Conservation (phyloP, 2,888 invertebrate species). For the Drosophila affinis region DNA sequence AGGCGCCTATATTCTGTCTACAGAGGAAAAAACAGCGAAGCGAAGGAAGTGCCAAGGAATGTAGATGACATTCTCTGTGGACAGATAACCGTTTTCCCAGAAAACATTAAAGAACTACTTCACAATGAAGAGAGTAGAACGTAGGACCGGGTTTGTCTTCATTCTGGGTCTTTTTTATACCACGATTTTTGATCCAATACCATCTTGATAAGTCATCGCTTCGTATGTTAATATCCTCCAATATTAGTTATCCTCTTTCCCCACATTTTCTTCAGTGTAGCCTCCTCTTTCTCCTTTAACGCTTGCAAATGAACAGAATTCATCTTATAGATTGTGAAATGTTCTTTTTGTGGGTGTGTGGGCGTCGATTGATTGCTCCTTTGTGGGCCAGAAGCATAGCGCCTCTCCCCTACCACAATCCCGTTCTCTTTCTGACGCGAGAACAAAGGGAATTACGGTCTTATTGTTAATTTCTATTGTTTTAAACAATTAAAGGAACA, state of each 20-base stretch:
- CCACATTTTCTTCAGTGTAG: background rate
- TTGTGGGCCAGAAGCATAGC: background rate
- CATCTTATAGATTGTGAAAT: background rate
- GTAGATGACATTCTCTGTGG: background rate
- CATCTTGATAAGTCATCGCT: no score
- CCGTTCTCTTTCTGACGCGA: background rate
- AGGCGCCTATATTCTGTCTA: background rate
- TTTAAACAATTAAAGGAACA: background rate
- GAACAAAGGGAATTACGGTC: constrained; percentile 1
- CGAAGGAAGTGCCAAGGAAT: constrained; percentile 5
- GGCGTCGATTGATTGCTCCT: background rate
- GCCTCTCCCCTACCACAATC: background rate
- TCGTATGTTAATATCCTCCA: no score
- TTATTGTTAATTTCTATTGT: background rate
- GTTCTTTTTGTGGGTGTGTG: background rate
- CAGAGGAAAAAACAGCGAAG: background rate
- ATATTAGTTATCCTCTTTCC: background rate
- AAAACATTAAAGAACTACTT: background rate
- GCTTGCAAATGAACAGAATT: background rate
- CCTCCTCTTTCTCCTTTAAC: background rate
- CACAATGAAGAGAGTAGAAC: background rate
- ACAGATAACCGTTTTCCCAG: background rate
- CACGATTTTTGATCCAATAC: no score
- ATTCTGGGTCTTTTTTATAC: no score
- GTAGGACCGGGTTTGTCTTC: background rate